Evolutionary conservation across 2,797 vertebrate species (phyloP).

Genomic region (Sparus aurata): DNA sequence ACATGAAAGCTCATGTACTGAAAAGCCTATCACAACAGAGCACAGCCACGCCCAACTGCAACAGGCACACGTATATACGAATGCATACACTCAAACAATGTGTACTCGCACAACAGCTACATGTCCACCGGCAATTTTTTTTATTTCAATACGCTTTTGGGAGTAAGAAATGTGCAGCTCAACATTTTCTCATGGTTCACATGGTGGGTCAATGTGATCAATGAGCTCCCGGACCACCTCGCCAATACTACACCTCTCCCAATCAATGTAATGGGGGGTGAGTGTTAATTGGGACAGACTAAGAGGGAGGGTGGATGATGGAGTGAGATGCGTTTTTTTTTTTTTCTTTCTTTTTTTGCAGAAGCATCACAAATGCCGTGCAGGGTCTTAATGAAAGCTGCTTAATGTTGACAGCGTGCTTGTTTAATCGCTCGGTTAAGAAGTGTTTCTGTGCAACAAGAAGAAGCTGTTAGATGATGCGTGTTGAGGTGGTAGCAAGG

Average conservation of each 20-base stretch:
- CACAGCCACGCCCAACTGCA: constrained; percentile 47
- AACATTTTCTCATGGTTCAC: constrained; percentile 83
- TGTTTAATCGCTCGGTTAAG: constrained; percentile 54
- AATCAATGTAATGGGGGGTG: constrained; percentile 83
- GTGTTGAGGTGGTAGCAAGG: constrained; percentile 10
- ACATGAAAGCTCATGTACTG: constrained; percentile 55
- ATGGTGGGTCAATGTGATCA: constrained; percentile 82
- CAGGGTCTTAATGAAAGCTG: constrained; percentile 56
- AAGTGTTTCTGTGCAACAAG: constrained; percentile 49
- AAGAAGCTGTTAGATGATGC: constrained; percentile 1
- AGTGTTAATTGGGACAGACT: constrained; percentile 82
- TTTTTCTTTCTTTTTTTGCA: constrained; percentile 63
- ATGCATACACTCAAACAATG: constrained; percentile 24
- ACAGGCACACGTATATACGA: constrained; percentile 13
- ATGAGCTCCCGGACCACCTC: constrained; percentile 78
- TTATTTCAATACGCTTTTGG: constrained; percentile 34
- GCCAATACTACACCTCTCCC: constrained; percentile 77
- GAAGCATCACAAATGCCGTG: constrained; percentile 72
- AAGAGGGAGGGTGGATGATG: constrained; percentile 59
- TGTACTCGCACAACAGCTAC: constrained; percentile 26
- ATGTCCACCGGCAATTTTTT: constrained; percentile 45
- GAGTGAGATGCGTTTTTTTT: constrained; percentile 51
- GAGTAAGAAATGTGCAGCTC: constrained; percentile 72
- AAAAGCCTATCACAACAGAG: constrained; percentile 48
- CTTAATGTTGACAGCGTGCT: constrained; percentile 48